phyloP scores from a whole-genome alignment of 2,797 vertebrate species.

The Gobio occitaniae region DNA sequence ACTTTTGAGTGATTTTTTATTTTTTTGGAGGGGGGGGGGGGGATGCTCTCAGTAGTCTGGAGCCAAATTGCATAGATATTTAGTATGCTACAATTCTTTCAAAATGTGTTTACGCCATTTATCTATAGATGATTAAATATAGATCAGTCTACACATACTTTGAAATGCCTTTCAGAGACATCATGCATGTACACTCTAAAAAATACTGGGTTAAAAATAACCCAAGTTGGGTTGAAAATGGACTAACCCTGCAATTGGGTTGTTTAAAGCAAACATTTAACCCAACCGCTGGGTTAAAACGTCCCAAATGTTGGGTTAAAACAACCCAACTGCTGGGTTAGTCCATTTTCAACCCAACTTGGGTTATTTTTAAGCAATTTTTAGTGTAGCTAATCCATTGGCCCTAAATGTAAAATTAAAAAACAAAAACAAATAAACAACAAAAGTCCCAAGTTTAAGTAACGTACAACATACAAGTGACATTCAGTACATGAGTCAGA shows the following conservation, averaged over 20 bases:
- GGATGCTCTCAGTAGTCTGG: neutral
- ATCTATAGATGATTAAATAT: neutral
- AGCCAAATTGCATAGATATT: neutral
- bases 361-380: no score
- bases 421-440: neutral
- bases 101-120: neutral
- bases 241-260: no score
- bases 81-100: neutral
- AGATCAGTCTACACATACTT: neutral
- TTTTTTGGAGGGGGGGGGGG: no score
- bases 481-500: neutral
- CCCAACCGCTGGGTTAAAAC: no score
- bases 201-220: no score
- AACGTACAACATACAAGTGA: neutral
- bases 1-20: no score
- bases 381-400: neutral
- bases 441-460: neutral
- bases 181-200: neutral
- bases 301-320: no score
- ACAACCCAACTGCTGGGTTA: no score
- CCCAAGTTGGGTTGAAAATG: no score
- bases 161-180: neutral
- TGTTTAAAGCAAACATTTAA: no score
- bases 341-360: no score
- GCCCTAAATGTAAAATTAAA: neutral